These are phyloP conservation scores for Harlomillsia oculata DNA, from an alignment of 1,140 invertebrate species.

Conservation along the genomic window DNA sequence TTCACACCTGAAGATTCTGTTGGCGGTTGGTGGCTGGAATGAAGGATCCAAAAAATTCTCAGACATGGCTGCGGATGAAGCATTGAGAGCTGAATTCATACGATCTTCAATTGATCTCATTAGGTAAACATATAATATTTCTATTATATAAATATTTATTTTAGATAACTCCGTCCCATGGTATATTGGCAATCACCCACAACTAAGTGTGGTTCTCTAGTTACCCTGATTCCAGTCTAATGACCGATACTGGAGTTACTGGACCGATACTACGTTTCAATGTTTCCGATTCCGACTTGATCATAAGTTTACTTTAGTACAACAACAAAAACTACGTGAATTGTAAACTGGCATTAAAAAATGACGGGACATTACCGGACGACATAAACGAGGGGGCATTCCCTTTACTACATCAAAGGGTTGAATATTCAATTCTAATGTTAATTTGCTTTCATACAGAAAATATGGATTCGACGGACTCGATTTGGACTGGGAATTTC, in stretches of 20 bases:
- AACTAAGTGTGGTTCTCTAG: no score
- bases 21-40: constrained; percentile 82
- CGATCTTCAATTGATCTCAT: constrained; percentile 53
- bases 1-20: constrained; percentile 61
- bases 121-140: constrained; percentile 48
- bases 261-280: no score
- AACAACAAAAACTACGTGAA: not conserved
- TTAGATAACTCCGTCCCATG: no score
- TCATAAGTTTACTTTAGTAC: not conserved
- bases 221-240: no score
- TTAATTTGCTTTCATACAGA: constrained; percentile 45
- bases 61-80: constrained; percentile 51
- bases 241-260: no score
- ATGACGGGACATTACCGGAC: no score
- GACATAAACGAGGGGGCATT: no score
- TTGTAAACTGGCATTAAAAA: constrained; percentile 6
- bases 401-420: not conserved
- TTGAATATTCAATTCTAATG: not conserved
- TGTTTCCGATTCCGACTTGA: no score
- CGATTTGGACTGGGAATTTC: constrained; percentile 71
- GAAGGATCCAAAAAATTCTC: constrained; percentile 74
- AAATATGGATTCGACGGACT: constrained; percentile 70
- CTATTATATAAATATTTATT: not conserved
- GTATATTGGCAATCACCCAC: no score
- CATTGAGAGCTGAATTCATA: constrained; percentile 53